Percentiles rank a stretch among this genome's conserved stretches.
phyloP scores from a whole-genome alignment of 2,888 invertebrate species.

The Punctoribates punctum region DNA sequence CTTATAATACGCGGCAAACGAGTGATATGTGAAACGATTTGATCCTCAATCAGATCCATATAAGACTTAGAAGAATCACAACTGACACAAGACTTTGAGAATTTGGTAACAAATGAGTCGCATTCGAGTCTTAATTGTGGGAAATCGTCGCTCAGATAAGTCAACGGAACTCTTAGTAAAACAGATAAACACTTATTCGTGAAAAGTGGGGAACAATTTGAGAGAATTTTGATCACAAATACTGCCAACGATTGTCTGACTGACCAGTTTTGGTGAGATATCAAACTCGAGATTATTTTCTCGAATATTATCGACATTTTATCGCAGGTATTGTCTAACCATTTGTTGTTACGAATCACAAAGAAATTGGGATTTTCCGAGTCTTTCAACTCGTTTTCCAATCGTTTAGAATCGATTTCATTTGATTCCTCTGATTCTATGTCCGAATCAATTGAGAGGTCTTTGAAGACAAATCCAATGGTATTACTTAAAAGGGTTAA shows the following conservation, averaged over 20 bases:
- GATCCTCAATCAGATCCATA: slow-evolving; percentile 25
- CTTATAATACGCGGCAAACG: slow-evolving; percentile 18
- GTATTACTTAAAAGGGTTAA: background rate
- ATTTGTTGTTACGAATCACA: background rate
- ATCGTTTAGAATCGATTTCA: background rate
- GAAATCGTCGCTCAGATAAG: slow-evolving; percentile 21
- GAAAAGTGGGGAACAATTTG: slow-evolving; percentile 8
- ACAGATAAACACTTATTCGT: slow-evolving; percentile 2
- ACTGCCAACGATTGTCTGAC: background rate
- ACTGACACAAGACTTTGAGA: slow-evolving; percentile 19
- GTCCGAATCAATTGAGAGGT: background rate
- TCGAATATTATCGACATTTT: slow-evolving; percentile 33
- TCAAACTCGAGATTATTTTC: slow-evolving; percentile 4
- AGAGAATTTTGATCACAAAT: background rate
- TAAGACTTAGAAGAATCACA: slow-evolving; percentile 1
- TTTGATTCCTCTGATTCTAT: background rate
- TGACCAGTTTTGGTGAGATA: slow-evolving; percentile 27
- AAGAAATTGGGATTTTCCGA: background rate
- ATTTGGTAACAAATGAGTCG: background rate
- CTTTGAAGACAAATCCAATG: slow-evolving; percentile 7
- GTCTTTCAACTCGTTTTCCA: background rate
- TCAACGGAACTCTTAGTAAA: slow-evolving; percentile 3
- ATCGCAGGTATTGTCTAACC: slow-evolving; percentile 17
- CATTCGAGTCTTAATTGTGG: slow-evolving; percentile 6
- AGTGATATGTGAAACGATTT: slow-evolving; percentile 17